A percentile compares a stretch with the other conserved stretches of the same genome.
phyloP scores from a whole-genome alignment of 2,113 vertebrate genomes.

The Coryphaenoides rupestris region DNA sequence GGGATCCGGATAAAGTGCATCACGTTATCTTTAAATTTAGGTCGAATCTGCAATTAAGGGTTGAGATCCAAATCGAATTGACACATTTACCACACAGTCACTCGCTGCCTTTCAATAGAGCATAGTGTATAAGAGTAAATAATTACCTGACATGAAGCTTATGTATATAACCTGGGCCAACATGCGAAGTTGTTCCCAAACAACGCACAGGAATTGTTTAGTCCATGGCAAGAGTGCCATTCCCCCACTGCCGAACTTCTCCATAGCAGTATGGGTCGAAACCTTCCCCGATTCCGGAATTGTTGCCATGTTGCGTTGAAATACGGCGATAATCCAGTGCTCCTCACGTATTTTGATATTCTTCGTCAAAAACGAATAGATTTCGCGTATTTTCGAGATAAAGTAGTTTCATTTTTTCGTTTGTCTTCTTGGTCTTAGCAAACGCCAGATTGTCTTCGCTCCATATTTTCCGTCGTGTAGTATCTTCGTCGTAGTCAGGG shows the following conservation, averaged over 20 bases:
- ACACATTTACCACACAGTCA: no score
- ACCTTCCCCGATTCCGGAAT: slow-evolving; percentile 18
- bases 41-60: no score
- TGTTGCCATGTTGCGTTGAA: slow-evolving; percentile 50
- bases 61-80: no score
- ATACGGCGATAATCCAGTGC: neutral
- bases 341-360: slow-evolving; percentile 72
- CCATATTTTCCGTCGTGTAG: slow-evolving; percentile 40
- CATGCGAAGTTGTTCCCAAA: slow-evolving; percentile 73
- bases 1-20: no score
- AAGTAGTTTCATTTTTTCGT: slow-evolving; percentile 58
- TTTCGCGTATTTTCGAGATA: slow-evolving; percentile 29
- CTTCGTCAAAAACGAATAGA: slow-evolving; percentile 49
- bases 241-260: slow-evolving; percentile 60
- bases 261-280: slow-evolving; percentile 50
- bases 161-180: slow-evolving; percentile 75
- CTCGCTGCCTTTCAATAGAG: no score
- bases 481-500: slow-evolving; percentile 20
- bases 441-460: slow-evolving; percentile 13
- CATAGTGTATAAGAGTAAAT: no score
- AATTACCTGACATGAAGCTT: slow-evolving; percentile 67
- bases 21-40: no score
- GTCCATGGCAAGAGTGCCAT: slow-evolving; percentile 73
- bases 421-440: slow-evolving; percentile 39
- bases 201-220: slow-evolving; percentile 64